A percentile compares a stretch with the other conserved stretches of the same genome.
Conservation (phyloP, 2,797 vertebrate genomes). For the Dryobates pubescens region DNA sequence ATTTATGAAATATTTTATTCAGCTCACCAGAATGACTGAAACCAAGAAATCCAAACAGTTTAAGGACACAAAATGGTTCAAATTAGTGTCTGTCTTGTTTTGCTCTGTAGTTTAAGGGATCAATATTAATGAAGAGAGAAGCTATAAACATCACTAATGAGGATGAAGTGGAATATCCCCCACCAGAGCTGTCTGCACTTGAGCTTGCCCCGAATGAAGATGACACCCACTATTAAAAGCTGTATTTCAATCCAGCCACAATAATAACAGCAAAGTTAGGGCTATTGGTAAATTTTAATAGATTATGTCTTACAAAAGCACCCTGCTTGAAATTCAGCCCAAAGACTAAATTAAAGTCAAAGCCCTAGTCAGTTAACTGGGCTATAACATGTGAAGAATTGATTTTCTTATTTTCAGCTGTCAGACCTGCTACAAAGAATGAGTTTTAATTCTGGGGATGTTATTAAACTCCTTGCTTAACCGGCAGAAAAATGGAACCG, state of each 20-base stretch:
- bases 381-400: constrained; percentile 87
- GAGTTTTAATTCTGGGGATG: constrained; percentile 93
- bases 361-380: constrained; percentile 82
- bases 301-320: constrained; percentile 82
- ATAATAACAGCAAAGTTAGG: constrained; percentile 78
- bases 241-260: constrained; percentile 80
- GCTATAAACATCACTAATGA: constrained; percentile 78
- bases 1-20: constrained; percentile 47
- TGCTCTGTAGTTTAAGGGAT: constrained; percentile 72
- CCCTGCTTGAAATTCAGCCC: constrained; percentile 80
- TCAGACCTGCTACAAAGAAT: constrained; percentile 89
- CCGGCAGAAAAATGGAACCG: constrained; percentile 83
- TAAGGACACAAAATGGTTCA: constrained; percentile 69
- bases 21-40: constrained; percentile 27
- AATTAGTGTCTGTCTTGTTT: constrained; percentile 75
- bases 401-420: constrained; percentile 96
- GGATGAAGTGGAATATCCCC: constrained; percentile 69
- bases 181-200: constrained; percentile 22
- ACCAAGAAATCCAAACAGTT: constrained; percentile 69
- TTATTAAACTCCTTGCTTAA: constrained; percentile 89
- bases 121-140: constrained; percentile 80
- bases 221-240: constrained; percentile 71
- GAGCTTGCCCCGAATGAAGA: constrained; percentile 66
- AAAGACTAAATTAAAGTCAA: constrained; percentile 88
- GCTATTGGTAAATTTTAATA: constrained; percentile 88